Conservation (phyloP, 2,888 invertebrate genomes). For the Eumerus sabulonum region DNA sequence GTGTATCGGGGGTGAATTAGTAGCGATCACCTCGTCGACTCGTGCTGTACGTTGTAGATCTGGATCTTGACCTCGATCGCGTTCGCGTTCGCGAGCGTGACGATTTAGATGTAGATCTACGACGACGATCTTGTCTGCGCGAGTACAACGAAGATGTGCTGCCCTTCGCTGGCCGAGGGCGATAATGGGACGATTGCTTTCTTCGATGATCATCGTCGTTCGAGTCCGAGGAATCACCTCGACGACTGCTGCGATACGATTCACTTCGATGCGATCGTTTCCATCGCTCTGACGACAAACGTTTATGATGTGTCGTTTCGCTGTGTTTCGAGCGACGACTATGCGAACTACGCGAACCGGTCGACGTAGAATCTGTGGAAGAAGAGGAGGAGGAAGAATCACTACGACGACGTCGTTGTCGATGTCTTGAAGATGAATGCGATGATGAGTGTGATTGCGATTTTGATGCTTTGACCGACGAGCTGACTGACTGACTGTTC, state of each 20-base stretch:
- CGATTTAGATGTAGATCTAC: conserved; percentile 57
- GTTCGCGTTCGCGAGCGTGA: conserved; percentile 68
- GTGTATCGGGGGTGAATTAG: conserved; percentile 7
- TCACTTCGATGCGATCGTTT: conserved; percentile 48
- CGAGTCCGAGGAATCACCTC: conserved; percentile 73
- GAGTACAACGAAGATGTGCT: conserved; percentile 48
- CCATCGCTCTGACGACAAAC: conserved; percentile 47
- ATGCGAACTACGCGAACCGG: conserved; percentile 51
- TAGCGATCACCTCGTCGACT: conserved; percentile 57
- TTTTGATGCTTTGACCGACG: conserved; percentile 8
- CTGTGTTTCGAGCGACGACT: conserved; percentile 55
- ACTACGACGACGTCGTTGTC: conserved; percentile 35
- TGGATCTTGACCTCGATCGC: conserved; percentile 72
- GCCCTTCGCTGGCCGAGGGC: conserved; percentile 34
- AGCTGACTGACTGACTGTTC: conserved; percentile 9
- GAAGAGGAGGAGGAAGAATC: conserved; percentile 46
- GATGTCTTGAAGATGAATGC: conserved; percentile 29
- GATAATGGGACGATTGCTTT: conserved; percentile 46
- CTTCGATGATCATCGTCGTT: conserved; percentile 68
- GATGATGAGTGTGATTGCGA: conserved; percentile 26
- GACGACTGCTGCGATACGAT: conserved; percentile 60
- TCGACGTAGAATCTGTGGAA: conserved; percentile 45
- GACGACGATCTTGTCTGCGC: conserved; percentile 39
- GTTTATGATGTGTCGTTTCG: conserved; percentile 25
- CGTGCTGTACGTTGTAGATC: conserved; percentile 71